Evolutionary conservation across 2,797 vertebrate species (phyloP), one percentile per base, ranked within the genome.

Genomic region (Chrysocyon brachyurus): DNA sequence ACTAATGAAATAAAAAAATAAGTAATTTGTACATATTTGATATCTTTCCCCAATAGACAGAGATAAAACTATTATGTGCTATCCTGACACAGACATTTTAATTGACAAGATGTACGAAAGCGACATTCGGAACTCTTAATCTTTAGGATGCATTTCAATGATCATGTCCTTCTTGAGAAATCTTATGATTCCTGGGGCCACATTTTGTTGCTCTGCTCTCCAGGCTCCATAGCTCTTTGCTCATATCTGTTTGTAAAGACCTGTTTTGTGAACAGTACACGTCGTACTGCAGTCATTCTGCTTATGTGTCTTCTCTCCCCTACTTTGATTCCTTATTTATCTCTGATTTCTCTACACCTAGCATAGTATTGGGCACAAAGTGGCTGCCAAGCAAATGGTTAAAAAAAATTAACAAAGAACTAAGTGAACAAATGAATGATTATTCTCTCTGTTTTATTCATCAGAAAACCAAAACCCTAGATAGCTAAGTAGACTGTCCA

Each of bases 371-470:
- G 28, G 72, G 7, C 7, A 61, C 40, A 49, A 93, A 83, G 40
- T 77, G 16, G 0, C 52, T 64, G 21, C 31, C 33, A 82, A 87
- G 46, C 87, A 97, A 96, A 83, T 33, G 52, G 56, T 86, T 87
- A 91, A 83, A 89, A 89, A 87, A 94, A 87, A 93, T 90, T 73
- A 90, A 85, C 19, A 49, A 88, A 12, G 52, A 92, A 81, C 40
- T 40, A 90, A 83, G 46, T 40, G 59, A 93, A 97, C 49, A 36
- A 83, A 87, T 15, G 22, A 82, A 78, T 82, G 84, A 78, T 92
- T 77, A 90, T 87, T 79, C 28, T 95, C 46, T 77, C 54, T 94
- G 15, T 73, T 93, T 94, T 79, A 61, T 91, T 94, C 78, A 17
- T 88, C 77, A 81, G 75, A 36, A 97, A 92, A 73, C 72, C 78